Percentiles rank a stretch among this genome's conserved stretches.
These are phyloP conservation scores for Buathra laborator DNA, from an alignment of 2,888 invertebrate species.

Conservation along the genomic window DNA sequence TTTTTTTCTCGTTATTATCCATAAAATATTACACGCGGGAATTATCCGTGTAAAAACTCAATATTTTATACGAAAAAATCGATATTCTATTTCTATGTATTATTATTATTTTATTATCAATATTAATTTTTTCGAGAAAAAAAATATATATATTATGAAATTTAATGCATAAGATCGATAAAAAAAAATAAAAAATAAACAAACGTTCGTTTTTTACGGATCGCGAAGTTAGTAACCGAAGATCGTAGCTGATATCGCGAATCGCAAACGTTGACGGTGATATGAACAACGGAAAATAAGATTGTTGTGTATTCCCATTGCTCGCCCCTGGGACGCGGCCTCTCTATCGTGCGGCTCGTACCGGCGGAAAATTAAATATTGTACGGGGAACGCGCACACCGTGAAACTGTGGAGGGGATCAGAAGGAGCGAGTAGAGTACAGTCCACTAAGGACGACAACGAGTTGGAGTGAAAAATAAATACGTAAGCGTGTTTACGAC, in stretches of 20 bases:
- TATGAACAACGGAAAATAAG: constrained; percentile 62
- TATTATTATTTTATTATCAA: no score
- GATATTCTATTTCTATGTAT: no score
- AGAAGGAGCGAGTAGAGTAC: constrained; percentile 16
- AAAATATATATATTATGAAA: no score
- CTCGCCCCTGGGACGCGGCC: constrained; percentile 72
- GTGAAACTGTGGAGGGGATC: constrained; percentile 48
- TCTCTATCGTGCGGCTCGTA: constrained; percentile 71
- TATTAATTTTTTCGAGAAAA: no score
- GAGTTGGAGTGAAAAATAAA: constrained; percentile 60
- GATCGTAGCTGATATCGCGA: neutral
- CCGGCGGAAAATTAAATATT: constrained; percentile 77
- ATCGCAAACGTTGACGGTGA: neutral
- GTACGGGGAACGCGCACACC: constrained; percentile 48
- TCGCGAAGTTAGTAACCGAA: neutral
- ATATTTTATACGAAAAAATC: neutral
- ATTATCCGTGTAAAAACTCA: neutral
- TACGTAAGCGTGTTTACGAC: constrained; percentile 55
- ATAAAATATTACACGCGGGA: neutral
- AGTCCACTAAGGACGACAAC: constrained; percentile 53
- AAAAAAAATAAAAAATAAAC: no score
- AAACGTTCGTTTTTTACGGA: no score
- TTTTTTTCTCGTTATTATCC: neutral
- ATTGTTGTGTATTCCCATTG: constrained; percentile 65
- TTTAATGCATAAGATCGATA: no score